phyloP scores from a whole-genome alignment of 2,797 vertebrate genomes.

The Myotis findleyi region DNA sequence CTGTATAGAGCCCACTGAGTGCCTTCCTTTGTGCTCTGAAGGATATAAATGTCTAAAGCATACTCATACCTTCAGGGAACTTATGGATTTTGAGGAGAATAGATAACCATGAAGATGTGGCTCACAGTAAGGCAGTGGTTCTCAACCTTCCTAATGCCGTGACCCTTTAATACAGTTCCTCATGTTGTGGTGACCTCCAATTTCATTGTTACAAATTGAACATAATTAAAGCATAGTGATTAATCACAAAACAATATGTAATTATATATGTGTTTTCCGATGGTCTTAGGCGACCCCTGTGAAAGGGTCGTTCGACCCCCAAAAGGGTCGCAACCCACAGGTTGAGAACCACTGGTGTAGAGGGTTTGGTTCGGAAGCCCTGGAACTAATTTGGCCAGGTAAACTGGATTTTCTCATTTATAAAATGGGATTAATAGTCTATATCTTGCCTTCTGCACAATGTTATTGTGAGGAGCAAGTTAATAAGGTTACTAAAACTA shows the following conservation, averaged over 20 bases:
- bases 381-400: background rate
- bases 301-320: no score
- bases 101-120: constrained; percentile 18
- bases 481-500: constrained; percentile 61
- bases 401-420: constrained; percentile 47
- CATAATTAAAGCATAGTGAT: no score
- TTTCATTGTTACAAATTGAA: no score
- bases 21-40: background rate
- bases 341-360: background rate
- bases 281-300: no score
- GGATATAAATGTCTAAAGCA: background rate
- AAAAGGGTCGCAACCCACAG: no score
- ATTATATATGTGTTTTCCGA: no score
- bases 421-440: constrained; percentile 34
- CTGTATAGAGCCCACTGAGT: background rate
- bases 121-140: background rate
- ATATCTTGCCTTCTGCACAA: background rate
- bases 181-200: no score
- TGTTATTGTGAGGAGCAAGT: constrained; percentile 3
- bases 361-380: constrained; percentile 5
- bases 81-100: background rate
- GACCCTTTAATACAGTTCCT: no score
- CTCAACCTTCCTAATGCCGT: no score
- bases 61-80: background rate
- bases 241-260: no score